Base-by-base conservation (phyloP, 2,113 vertebrate species). In the Jaculus jaculus region DNA sequence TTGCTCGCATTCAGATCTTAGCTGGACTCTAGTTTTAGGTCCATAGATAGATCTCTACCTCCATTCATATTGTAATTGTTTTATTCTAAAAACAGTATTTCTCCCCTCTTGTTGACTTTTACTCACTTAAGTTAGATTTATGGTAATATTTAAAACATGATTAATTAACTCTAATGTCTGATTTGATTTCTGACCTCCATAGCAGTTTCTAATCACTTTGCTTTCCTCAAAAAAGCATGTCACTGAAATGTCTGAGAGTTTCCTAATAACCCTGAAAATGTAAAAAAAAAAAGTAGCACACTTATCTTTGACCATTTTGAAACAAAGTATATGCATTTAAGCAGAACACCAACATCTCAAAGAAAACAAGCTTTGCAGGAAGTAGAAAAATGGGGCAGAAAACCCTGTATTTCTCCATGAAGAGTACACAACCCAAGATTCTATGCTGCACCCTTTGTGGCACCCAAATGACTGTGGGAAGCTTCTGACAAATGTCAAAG, bases 401-500 rank as follows among this genome's bases (percentile, higher is more conserved):
- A 61, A 28, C 32, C 71, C 26, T 30, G 39, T 37, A 60, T 71
- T 91, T 96, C 89, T 81, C 77, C 84, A 69, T 39, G 37, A 66
- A 39, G 82, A 73, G 23, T 90, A 39, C 54, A 91, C 71, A 66
- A 91, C 84, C 71, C 73, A 87, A 82, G 78, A 93, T 78, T 26
- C 11, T 58, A 37, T 23, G 0, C 37, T 26, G 63, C 24, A 91
- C 61, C 24, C 66, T 61, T 66, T 26, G 18, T 79, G 81, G 15
- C 42, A 54, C 69, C 61, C n/a, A 68, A 61, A 71, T 17, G 34
- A 39, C 17, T 66, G n/a, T 74, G 92, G 58, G 60, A 90, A 34
- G 32, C 60, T 88, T 83, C 85, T 32, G 42, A 80, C 2, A 74
- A 24, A 47, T 51, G 86, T 73, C 47, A 81, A 83, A 75, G 68